Evolutionary conservation across 2,888 invertebrate species (phyloP), one percentile per base, ranked within the genome.

Genomic region (Cerastis rubricosa): DNA sequence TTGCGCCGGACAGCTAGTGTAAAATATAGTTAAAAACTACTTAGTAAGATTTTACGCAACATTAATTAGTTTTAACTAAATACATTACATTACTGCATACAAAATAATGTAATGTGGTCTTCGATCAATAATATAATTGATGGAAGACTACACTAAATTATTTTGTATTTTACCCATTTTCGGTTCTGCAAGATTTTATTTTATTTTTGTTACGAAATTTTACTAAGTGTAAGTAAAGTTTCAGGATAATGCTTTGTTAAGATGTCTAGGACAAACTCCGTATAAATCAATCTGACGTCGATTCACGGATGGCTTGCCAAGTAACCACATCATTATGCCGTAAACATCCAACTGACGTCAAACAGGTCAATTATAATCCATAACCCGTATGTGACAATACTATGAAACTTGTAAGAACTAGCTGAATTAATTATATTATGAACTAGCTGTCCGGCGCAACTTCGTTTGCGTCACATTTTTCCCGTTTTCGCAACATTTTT

Each of bases 331-430:
- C 35, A 66, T 70, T 59, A 71, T 74, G 68, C 61, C 61, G n/a
- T 35, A 54, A 69, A 54, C 68, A 45, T 14, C 40, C 43, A 8
- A 22, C 17, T 82, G 78, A 82, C 78, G 81, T 66, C 81, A 81
- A 54, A 49, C 14, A 14, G 67, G 54, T 82, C 68, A 68, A 78
- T 63, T 69, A 70, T 40, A 68, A 71, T 57, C 35, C 59, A 75
- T 63, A 74, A 74, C 14, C 35, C 17, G 67, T 57, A 43, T 11
- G 22, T 49, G 35, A 49, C 35, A 19, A 67, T 51, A 65, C 22
- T 25, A 57, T 43, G 22, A 22, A 57, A 61, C 54, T 19, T n/a
- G n/a, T 43, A 71, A 47, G 8, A 22, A 25, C 45, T 14, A 77
- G n/a, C 14, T 40, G 51, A 45, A 63, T 63, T 35, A 22, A 51